Evolutionary conservation across 1,140 invertebrate species (phyloP), one percentile per base, ranked within the genome.

Genomic region (Phortica variegata): DNA sequence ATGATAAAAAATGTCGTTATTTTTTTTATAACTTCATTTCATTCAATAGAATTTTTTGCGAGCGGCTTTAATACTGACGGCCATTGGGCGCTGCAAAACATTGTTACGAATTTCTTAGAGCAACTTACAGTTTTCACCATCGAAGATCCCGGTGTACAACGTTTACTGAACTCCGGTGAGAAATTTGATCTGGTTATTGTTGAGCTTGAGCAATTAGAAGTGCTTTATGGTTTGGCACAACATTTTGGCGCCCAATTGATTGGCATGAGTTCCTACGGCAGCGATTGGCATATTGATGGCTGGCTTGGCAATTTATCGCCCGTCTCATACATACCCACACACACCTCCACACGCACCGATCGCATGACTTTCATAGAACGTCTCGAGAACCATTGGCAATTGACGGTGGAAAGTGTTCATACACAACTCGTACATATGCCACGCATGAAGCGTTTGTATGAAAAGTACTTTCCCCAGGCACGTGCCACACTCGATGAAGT

Each of bases 311-410:
- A 72, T 26, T 56, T 60, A 32, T 58, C 72, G 0, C 72, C 72
- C 0, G 2, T 59, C 7, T 69, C 78, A 0, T 79, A 75, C 32
- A 65, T 77, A 18, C 73, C 77, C 2, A 31, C 66, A 15, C n/a
- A 68, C 0, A 70, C 74, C 0, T 55, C 66, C 0, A 15, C 54
- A 0, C 69, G 61, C 34, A 49, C 60, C 0, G 65, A 65, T 32
- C 44, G 56, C 2, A 81, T 82, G 79, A 71, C 26, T 7, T 77
- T 79, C 12, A 41, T 8, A 2, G 61, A 82, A 42, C 62, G 80
- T 43, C n/a, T 76, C 3, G 12, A 44, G 3, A 82, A 82, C 43
- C 26, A 57, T 2, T 47, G 60, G 7, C 51, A 62, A 8, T 10
- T 8, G 2, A 3, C 55, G 6, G 0, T 68, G 3, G 51, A 54